phyloP scores from a whole-genome alignment of 2,797 vertebrate species.

The Gallinago nigripennis region DNA sequence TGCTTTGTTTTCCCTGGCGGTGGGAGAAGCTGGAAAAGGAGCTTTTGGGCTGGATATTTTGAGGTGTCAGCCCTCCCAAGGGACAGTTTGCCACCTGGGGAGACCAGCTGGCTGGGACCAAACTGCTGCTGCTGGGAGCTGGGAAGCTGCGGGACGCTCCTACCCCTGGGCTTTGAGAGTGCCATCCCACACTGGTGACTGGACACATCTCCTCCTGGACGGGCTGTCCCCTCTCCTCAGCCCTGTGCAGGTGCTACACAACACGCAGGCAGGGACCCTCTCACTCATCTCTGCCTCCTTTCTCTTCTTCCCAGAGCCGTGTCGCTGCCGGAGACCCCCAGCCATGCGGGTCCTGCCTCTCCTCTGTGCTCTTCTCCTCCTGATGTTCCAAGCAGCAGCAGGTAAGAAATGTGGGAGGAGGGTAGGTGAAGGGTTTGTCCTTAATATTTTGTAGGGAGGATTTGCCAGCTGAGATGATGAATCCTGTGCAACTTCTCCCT shows the following conservation, averaged over 20 bases:
- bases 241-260: neutral
- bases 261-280: neutral
- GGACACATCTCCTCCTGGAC: neutral
- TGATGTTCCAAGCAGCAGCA: conserved; percentile 2
- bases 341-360: conserved; percentile 23
- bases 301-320: neutral
- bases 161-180: rapidly evolving
- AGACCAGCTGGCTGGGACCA: neutral
- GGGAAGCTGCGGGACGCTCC: neutral
- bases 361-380: conserved; percentile 28
- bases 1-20: rapidly evolving
- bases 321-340: rapidly evolving
- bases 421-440: neutral
- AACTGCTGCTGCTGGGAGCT: neutral
- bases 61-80: neutral
- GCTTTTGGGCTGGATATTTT: neutral
- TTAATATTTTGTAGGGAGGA: neutral
- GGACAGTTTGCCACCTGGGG: neutral
- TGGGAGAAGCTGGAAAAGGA: neutral
- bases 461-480: neutral
- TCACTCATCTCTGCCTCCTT: neutral
- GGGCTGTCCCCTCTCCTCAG: neutral
- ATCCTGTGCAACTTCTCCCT: rapidly evolving
- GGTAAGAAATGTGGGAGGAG: neutral
- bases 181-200: neutral